Conservation (phyloP, 2,113 vertebrate species). For the Pterocles gutturalis region DNA sequence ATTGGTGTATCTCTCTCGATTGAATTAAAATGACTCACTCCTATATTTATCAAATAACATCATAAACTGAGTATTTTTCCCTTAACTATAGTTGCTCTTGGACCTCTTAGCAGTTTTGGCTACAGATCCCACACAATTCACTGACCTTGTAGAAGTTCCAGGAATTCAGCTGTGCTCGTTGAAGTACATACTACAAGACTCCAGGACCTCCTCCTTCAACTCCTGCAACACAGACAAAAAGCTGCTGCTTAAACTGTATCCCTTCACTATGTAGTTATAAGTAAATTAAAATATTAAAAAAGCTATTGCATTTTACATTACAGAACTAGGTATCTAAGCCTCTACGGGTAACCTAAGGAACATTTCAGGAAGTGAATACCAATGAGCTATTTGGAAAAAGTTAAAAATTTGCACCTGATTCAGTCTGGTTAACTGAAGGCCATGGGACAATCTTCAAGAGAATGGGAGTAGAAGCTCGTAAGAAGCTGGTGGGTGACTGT, state of each 20-base stretch:
- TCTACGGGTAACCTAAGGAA: background rate
- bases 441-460: background rate
- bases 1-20: background rate
- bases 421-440: background rate
- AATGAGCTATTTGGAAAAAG: background rate
- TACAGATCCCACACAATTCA: background rate
- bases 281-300: background rate
- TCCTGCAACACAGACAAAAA: background rate
- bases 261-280: background rate
- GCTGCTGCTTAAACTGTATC: background rate
- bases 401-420: background rate
- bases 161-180: background rate
- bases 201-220: background rate
- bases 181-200: fast-evolving
- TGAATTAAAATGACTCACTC: background rate
- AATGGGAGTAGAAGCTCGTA: background rate
- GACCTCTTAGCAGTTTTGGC: background rate
- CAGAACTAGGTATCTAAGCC: background rate
- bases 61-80: background rate
- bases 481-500: background rate
- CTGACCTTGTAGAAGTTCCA: background rate
- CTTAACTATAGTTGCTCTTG: background rate
- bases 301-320: background rate
- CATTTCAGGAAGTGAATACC: background rate
- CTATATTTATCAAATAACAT: background rate